Percentiles rank a stretch among this genome's conserved stretches.
Evolutionary conservation across 2,888 invertebrate species (phyloP).

Genomic region (Andrena bicolor): DNA sequence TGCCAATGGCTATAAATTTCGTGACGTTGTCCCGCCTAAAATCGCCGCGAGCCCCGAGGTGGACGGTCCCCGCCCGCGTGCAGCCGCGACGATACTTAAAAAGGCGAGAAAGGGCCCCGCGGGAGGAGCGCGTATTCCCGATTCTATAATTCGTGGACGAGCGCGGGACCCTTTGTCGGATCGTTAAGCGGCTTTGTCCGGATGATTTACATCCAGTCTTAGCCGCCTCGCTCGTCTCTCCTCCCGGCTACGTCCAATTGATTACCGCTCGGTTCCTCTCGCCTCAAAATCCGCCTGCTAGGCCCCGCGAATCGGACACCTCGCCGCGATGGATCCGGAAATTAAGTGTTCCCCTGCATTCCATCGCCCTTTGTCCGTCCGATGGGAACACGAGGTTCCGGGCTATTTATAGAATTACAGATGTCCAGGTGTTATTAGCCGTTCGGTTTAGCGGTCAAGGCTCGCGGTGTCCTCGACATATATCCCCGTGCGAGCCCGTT

Average conservation of each 20-base stretch:
- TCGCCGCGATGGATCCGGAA: constrained; percentile 46
- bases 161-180: constrained; percentile 82
- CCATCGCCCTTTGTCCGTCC: neutral
- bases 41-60: constrained; percentile 26
- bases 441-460: neutral
- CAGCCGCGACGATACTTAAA: constrained; percentile 77
- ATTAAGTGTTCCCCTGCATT: constrained; percentile 38
- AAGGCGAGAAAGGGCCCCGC: constrained; percentile 35
- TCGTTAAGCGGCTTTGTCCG: constrained; percentile 85
- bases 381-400: neutral
- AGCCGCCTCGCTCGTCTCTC: constrained; percentile 71
- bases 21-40: constrained; percentile 39
- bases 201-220: constrained; percentile 83
- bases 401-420: constrained; percentile 15
- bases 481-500: no score
- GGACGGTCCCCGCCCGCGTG: constrained; percentile 82
- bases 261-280: constrained; percentile 76
- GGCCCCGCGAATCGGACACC: constrained; percentile 53
- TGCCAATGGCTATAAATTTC: constrained; percentile 79
- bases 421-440: constrained; percentile 1
- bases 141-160: constrained; percentile 82
- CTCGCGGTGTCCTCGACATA: neutral
- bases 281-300: constrained; percentile 62
- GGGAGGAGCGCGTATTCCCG: constrained; percentile 75
- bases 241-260: constrained; percentile 78